phyloP scores from a whole-genome alignment of 2,797 vertebrate species.

The Notolabrus celidotus region DNA sequence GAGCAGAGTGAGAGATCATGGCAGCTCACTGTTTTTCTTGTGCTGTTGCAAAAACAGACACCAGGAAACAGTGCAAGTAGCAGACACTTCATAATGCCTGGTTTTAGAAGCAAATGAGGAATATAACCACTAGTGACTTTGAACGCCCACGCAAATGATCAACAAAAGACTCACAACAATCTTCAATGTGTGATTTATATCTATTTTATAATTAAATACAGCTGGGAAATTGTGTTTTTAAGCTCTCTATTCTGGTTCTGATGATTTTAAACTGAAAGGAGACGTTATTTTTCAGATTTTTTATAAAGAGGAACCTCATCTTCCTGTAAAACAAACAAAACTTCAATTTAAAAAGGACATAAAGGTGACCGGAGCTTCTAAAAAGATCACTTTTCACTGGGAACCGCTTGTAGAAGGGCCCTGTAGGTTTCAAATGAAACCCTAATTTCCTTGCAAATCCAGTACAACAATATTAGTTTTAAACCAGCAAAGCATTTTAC shows the following conservation, averaged over 20 bases:
- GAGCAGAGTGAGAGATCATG: conserved; percentile 66
- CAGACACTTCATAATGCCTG: conserved; percentile 61
- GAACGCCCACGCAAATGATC: conserved; percentile 37
- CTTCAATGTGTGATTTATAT: conserved; percentile 14
- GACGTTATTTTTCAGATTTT: neutral
- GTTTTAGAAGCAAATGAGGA: conserved; percentile 63
- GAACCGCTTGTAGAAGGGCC: conserved; percentile 59
- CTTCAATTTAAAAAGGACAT: conserved; percentile 26
- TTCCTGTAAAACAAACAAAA: conserved; percentile 20
- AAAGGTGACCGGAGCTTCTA: conserved; percentile 38
- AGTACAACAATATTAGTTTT: conserved; percentile 78
- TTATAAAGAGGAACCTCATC: conserved; percentile 2
- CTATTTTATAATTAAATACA: neutral
- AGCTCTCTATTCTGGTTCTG: conserved; percentile 10
- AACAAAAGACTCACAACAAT: conserved; percentile 29
- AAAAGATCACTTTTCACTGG: conserved; percentile 73
- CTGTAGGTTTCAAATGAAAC: conserved; percentile 68
- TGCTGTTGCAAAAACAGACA: conserved; percentile 75
- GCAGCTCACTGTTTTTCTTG: conserved; percentile 67
- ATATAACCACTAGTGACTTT: conserved; percentile 61
- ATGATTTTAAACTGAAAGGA: conserved; percentile 1
- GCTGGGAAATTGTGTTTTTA: neutral
- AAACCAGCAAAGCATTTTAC: conserved; percentile 74
- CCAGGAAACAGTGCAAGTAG: conserved; percentile 57
- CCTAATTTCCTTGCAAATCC: conserved; percentile 80